Conservation (phyloP, 2,113 vertebrate genomes). For the Rhynchomys soricoides region DNA sequence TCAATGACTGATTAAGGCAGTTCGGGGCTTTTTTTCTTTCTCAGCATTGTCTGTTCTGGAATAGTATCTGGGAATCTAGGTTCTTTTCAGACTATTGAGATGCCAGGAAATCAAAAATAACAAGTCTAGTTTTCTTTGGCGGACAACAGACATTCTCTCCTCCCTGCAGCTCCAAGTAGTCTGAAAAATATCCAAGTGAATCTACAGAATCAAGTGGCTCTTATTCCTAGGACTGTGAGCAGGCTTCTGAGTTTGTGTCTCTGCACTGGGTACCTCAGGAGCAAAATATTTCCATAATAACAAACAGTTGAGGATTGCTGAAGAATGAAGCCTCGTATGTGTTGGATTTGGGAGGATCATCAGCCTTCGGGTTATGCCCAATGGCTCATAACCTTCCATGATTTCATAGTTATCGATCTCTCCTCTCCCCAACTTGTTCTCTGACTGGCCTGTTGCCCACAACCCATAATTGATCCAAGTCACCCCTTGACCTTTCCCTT, state of each 20-base stretch:
- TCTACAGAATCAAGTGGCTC: not conserved
- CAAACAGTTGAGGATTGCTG: not conserved
- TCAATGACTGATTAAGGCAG: slow-evolving; percentile 61
- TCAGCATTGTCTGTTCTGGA: not conserved
- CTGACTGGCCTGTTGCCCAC: slow-evolving; percentile 79
- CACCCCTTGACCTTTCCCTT: slow-evolving; percentile 80
- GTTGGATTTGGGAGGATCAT: slow-evolving; percentile 45
- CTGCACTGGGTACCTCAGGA: not conserved
- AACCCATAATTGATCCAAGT: slow-evolving; percentile 69
- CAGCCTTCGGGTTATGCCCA: slow-evolving; percentile 53
- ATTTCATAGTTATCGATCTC: slow-evolving; percentile 75
- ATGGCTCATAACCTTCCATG: slow-evolving; percentile 73
- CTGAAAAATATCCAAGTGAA: slow-evolving; percentile 16
- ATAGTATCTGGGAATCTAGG: slow-evolving; percentile 34
- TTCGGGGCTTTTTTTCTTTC: slow-evolving; percentile 42
- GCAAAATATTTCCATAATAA: not conserved
- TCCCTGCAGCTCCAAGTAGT: not conserved
- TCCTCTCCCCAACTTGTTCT: rapidly evolving
- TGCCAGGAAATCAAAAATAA: slow-evolving; percentile 34
- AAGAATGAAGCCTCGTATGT: slow-evolving; percentile 44
- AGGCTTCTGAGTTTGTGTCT: not conserved
- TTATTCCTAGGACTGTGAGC: not conserved
- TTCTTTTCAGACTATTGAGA: slow-evolving; percentile 22
- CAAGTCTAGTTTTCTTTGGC: slow-evolving; percentile 48
- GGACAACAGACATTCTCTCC: slow-evolving; percentile 37